phyloP scores from a whole-genome alignment of 1,140 invertebrate genomes.

The Pseudomyrmex concolor region DNA sequence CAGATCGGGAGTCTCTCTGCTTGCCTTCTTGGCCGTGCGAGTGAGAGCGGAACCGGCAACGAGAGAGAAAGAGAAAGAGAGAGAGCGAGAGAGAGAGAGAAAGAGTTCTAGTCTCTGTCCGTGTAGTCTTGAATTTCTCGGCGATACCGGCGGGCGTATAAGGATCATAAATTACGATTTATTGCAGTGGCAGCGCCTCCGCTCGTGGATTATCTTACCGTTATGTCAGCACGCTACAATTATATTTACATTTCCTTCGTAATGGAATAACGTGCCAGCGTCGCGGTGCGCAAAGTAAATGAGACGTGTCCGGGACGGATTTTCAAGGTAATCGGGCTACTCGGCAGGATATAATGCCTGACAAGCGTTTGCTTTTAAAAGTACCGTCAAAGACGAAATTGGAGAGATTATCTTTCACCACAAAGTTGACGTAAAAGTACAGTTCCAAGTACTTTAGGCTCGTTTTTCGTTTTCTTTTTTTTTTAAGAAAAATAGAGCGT shows the following conservation, averaged over 20 bases:
- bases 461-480: too few relatives aligned
- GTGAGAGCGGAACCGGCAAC: conserved; percentile 12
- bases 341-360: neutral
- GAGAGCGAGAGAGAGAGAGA: conserved; percentile 18
- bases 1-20: conserved; percentile 36
- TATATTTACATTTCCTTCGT: conserved; percentile 82
- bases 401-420: neutral
- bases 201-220: conserved; percentile 83
- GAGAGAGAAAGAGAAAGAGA: conserved; percentile 3
- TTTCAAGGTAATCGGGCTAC: conserved; percentile 17
- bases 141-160: conserved; percentile 76
- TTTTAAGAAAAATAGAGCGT: too few relatives aligned
- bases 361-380: neutral
- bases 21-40: conserved; percentile 22
- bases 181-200: conserved; percentile 82
- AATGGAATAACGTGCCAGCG: conserved; percentile 71
- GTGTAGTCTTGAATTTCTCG: conserved; percentile 79
- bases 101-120: conserved; percentile 29
- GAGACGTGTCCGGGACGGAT: conserved; percentile 24
- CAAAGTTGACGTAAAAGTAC: neutral
- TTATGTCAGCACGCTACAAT: conserved; percentile 83
- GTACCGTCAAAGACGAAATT: neutral
- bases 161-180: conserved; percentile 84
- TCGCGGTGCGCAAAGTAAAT: conserved; percentile 3
- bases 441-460: too few relatives aligned